phyloP scores from a whole-genome alignment of 2,113 vertebrate species.

The Zosterops hypoxanthus region DNA sequence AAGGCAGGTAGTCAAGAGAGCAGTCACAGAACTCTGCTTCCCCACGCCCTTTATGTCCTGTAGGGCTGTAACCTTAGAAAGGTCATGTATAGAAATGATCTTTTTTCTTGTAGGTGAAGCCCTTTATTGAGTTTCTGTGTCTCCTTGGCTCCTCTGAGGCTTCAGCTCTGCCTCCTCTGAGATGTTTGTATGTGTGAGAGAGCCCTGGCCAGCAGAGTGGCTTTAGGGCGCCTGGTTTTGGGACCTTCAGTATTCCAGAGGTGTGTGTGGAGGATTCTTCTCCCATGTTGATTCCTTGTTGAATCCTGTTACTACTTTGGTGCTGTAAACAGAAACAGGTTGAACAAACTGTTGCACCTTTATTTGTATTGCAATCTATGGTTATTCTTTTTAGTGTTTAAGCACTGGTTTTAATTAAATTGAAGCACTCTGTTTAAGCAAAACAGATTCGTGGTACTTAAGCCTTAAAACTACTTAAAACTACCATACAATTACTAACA shows the following conservation, averaged over 20 bases:
- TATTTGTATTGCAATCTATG: background rate
- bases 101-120: background rate
- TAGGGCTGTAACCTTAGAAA: background rate
- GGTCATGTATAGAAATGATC: background rate
- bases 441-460: background rate
- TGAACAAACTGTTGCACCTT: background rate
- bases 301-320: background rate
- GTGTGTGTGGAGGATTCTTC: background rate
- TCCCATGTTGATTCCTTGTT: accelerated
- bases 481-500: background rate
- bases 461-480: background rate
- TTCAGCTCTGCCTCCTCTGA: background rate
- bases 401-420: background rate
- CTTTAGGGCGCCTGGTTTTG: background rate
- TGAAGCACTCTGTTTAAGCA: background rate
- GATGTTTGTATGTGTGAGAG: background rate
- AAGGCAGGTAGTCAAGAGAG: background rate
- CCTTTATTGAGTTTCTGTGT: background rate
- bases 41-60: background rate
- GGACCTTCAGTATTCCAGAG: background rate
- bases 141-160: background rate
- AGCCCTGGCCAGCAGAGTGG: background rate
- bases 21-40: background rate
- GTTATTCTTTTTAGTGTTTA: background rate
- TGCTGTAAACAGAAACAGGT: background rate